phyloP scores from a whole-genome alignment of 2,888 invertebrate genomes.

The Chymomyza amoena region DNA sequence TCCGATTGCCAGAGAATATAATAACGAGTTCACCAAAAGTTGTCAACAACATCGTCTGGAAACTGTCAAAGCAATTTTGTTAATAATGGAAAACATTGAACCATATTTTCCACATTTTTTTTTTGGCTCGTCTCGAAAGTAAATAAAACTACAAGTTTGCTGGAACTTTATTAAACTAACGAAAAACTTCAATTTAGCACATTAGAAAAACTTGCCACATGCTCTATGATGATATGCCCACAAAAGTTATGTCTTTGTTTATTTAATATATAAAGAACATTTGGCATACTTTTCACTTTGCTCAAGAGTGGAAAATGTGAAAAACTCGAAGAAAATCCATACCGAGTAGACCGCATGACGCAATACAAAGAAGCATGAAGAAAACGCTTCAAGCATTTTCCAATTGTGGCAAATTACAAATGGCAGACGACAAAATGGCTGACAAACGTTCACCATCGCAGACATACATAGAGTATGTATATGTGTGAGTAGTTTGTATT shows the following conservation, averaged over 20 bases:
- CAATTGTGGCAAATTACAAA: slow-evolving; percentile 37
- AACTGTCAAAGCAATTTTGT: not conserved
- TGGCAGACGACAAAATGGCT: slow-evolving; percentile 6
- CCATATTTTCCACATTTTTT: not conserved
- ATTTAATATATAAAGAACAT: slow-evolving; percentile 31
- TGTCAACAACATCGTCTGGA: not conserved
- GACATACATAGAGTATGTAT: no score
- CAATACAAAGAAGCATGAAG: slow-evolving; percentile 5
- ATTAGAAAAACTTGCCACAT: slow-evolving; percentile 30
- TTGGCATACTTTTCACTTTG: slow-evolving; percentile 14
- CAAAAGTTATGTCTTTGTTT: not conserved
- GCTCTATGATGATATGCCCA: not conserved
- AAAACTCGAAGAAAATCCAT: not conserved
- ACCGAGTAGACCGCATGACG: not conserved
- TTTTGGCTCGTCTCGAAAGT: not conserved
- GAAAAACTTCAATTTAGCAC: slow-evolving; percentile 39
- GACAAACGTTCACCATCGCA: not conserved
- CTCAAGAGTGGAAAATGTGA: not conserved
- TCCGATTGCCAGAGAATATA: not conserved
- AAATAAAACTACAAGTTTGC: not conserved
- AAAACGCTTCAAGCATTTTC: slow-evolving; percentile 10
- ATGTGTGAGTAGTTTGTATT: not conserved
- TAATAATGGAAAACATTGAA: not conserved
- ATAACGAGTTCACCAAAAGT: not conserved
- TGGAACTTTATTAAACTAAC: not conserved